Base-by-base conservation (phyloP, 2,113 vertebrate species). In the Malaclemys terrapin region DNA sequence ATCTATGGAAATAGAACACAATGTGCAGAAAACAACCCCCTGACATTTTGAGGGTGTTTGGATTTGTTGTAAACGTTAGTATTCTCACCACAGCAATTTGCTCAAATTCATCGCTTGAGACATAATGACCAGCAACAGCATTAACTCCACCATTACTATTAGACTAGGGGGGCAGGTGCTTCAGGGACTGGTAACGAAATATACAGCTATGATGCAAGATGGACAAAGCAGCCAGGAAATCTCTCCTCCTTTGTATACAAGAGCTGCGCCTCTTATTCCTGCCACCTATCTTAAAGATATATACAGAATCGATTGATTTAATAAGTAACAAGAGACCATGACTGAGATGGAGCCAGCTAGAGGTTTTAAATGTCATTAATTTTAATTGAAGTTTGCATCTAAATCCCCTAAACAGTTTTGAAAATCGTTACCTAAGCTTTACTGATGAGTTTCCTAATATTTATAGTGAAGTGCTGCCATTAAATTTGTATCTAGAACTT, bases 71-170 rank as follows among this genome's bases (percentile, higher is more conserved):
- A 93, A 19, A 91, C 90, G 47, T 57, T 91, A 50, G 11, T 35
- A 89, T 84, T 81, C 56, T 88, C 35, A 35, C 56, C 56, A 38
- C 38, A 92, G 25, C 24, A 85, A 85, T 84, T 4, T 82, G 85
- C 49, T 87, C 54, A 87, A 91, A 91, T 80, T 84, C n/a, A 75
- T 3, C 90, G 47, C 78, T 53, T 69, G 78, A 88, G 93, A 92
- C 62, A 69, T 79, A 83, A 10, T 72, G 56, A 89, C 84, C 49
- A 93, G 82, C 78, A 47, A 10, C 6, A 96, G 87, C 38, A 84
- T 47, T 82, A 90, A 88, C 82, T 49, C 25, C 35, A 82, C 29
- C 76, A 85, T 92, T 89, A 52, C 83, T 35, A 59, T 31, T 94
- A 17, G 82, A 65, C 52, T 10, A 54, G 72, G 45, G 90, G 86